Conservation (phyloP, 2,797 vertebrate genomes). For the Vultur gryphus region DNA sequence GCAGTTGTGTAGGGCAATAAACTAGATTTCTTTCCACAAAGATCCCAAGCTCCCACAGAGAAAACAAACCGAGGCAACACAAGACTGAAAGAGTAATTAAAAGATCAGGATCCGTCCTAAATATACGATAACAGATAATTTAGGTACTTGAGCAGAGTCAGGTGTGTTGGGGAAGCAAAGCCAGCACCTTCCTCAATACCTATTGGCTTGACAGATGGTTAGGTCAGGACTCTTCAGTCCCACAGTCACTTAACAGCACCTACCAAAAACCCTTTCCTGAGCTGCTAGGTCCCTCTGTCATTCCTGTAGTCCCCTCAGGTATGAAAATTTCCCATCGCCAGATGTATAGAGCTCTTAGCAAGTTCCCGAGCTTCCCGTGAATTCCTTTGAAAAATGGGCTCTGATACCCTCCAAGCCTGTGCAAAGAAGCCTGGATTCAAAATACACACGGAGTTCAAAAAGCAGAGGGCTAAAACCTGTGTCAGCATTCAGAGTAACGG, state of each 20-base stretch:
- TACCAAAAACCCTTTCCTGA: not conserved
- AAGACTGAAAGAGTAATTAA: not conserved
- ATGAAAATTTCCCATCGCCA: not conserved
- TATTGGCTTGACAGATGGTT: not conserved
- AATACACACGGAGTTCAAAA: not conserved
- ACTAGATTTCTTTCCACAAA: conserved; percentile 1
- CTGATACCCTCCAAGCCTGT: not conserved
- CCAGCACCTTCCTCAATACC: rapidly evolving
- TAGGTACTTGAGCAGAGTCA: not conserved
- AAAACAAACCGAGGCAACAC: not conserved
- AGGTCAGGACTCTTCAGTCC: not conserved
- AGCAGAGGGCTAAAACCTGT: not conserved
- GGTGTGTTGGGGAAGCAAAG: not conserved
- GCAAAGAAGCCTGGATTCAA: not conserved
- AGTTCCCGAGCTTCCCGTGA: not conserved
- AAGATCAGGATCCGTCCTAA: not conserved
- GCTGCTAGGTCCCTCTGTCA: not conserved
- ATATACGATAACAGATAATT: not conserved
- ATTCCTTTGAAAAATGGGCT: not conserved
- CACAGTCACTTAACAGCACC: not conserved
- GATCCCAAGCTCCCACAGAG: not conserved
- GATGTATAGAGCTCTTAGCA: not conserved
- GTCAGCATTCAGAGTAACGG: not conserved
- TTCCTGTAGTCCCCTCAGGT: not conserved
- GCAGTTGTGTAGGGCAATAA: not conserved